Base-by-base conservation (phyloP, 2,888 invertebrate species). In the Pachycephus smyrnensis region DNA sequence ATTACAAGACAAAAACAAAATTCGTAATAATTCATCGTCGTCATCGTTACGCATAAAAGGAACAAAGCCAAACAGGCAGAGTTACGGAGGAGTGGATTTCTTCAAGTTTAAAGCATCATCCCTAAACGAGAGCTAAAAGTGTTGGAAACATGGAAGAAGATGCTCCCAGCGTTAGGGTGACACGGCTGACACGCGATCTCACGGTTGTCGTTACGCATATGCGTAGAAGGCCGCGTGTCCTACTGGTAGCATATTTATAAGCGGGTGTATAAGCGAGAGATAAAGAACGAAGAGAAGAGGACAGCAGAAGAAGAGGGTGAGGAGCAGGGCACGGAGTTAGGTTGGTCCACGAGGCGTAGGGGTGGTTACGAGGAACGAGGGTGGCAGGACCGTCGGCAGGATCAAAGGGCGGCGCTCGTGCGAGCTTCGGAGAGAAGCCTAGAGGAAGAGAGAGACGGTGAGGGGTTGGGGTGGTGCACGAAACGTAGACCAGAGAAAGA, bases 401-500 rank as follows among this genome's bases (percentile, higher is more conserved):
- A 91, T 90, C 91, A 91, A 91, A 91, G 91, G 91, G 87, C 89
- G 88, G 85, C 86, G 86, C 87, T 89, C 87, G 86, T 88, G 88
- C 86, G 88, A 89, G 88, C 85, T 86, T 86, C 86, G 86, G 87
- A 84, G 86, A 85, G 82, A 84, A 81, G 87, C 84, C 83, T 84
- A 76, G 80, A 81, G 81, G 80, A 83, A 80, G 81, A 80, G 74
- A 68, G 77, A 36, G 81, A 73, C 76, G 80, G 83, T 71, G 80
- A 76, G 82, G 33, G 68, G 73, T 2, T 0, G 23, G 1, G 3
- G 40, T 23, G 23, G 55, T 23, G 55, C 55, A 23, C 55, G 55
- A 55, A 55, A 55, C 1, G 55, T 55, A 23, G 55, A 55, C 55
- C 23, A 55, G 23, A 55, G 23, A 9, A 55, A 9, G 9, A 55